Conservation (phyloP, 1,140 invertebrate genomes). For the Battus philenor region DNA sequence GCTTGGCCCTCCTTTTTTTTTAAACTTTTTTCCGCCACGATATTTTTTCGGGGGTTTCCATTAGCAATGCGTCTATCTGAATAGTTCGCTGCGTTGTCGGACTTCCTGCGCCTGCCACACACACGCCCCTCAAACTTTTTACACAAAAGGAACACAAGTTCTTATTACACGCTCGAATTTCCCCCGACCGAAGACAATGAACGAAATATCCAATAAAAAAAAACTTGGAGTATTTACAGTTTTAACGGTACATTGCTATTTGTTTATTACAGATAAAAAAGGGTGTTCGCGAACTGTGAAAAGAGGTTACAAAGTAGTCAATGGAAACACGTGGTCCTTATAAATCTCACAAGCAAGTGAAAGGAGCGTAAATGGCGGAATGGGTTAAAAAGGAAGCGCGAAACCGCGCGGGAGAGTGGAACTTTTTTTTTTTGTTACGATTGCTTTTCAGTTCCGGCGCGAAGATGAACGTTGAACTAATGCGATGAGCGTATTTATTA, state of each 20-base stretch:
- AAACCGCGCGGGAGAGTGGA: background rate
- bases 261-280: no score
- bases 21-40: conserved; percentile 59
- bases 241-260: no score
- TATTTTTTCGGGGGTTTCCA: conserved; percentile 70
- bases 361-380: conserved; percentile 13
- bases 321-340: conserved; percentile 14
- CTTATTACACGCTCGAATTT: conserved; percentile 8
- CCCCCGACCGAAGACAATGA: background rate
- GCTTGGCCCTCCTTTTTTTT: conserved; percentile 48
- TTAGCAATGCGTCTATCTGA: conserved; percentile 59
- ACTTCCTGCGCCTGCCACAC: conserved; percentile 19
- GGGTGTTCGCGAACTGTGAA: no score
- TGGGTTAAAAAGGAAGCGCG: conserved; percentile 12
- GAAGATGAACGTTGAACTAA: no score
- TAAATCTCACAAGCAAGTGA: conserved; percentile 10
- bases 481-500: no score
- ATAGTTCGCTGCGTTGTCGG: conserved; percentile 40
- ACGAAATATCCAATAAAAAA: conserved; percentile 2
- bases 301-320: conserved; percentile 8
- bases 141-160: conserved; percentile 6
- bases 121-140: conserved; percentile 19
- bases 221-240: no score
- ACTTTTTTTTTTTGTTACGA: conserved; percentile 10
- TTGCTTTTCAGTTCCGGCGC: no score